phyloP scores from a whole-genome alignment of 2,113 vertebrate genomes.

The Acanthochromis polyacanthus region DNA sequence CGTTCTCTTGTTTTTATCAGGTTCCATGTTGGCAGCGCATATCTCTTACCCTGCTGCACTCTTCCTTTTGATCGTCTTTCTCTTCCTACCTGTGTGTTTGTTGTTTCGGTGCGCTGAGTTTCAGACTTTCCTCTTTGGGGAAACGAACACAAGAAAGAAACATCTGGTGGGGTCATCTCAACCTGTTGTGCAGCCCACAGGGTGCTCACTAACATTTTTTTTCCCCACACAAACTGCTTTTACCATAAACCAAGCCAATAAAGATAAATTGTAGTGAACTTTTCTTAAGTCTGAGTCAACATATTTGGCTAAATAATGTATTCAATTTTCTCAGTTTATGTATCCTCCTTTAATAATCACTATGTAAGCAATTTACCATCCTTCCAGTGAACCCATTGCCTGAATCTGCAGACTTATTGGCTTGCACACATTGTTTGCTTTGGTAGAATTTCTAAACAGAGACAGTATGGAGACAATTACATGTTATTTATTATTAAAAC shows the following conservation, averaged over 20 bases:
- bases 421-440: slow-evolving; percentile 22
- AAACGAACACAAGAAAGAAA: slow-evolving; percentile 10
- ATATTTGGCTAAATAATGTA: slow-evolving; percentile 21
- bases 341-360: slow-evolving; percentile 16
- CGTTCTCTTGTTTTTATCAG: not conserved
- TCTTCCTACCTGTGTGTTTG: slow-evolving; percentile 40
- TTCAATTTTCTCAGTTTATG: slow-evolving; percentile 17
- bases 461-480: slow-evolving; percentile 8
- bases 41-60: slow-evolving; percentile 46
- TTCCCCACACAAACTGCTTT: not conserved
- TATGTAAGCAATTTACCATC: slow-evolving; percentile 31
- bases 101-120: slow-evolving; percentile 27
- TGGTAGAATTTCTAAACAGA: slow-evolving; percentile 21
- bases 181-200: slow-evolving; percentile 44
- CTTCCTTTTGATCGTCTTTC: slow-evolving; percentile 37
- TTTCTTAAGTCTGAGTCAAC: slow-evolving; percentile 6
- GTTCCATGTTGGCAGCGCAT: not conserved
- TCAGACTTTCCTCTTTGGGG: slow-evolving; percentile 18
- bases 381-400: slow-evolving; percentile 4
- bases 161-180: slow-evolving; percentile 63
- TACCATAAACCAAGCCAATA: not conserved
- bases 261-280: slow-evolving; percentile 15
- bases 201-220: not conserved
- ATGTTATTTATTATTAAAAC: slow-evolving; percentile 40
- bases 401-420: slow-evolving; percentile 40